These are phyloP conservation scores for Hippocampus kuda DNA, from an alignment of 2,797 vertebrate genomes.

Conservation along the genomic window DNA sequence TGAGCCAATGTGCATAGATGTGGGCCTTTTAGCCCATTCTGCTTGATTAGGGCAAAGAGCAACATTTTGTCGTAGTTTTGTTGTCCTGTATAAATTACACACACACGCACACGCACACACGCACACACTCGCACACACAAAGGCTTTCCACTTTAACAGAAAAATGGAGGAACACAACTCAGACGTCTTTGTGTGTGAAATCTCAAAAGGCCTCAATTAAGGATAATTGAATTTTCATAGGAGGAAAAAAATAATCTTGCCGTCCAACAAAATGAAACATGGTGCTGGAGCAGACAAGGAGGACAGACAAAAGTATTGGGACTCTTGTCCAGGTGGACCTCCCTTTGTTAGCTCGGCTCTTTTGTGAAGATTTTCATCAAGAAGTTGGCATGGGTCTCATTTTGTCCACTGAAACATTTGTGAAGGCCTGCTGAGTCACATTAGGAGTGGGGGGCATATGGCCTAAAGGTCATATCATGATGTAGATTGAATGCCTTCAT, in stretches of 20 bases:
- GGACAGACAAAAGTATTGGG: background rate
- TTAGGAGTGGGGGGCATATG: background rate
- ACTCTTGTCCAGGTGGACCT: background rate
- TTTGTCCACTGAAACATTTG: background rate
- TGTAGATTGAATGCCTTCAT: too few species aligned
- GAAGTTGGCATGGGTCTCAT: background rate
- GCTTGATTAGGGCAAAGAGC: slow-evolving; percentile 55
- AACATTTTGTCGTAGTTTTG: slow-evolving; percentile 33
- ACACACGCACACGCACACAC: slow-evolving; percentile 25
- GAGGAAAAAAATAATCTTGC: slow-evolving; percentile 48
- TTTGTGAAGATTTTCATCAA: too few species aligned
- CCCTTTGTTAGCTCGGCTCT: background rate
- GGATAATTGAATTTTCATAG: slow-evolving; percentile 61
- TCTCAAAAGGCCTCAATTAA: slow-evolving; percentile 53
- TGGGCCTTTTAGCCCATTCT: slow-evolving; percentile 54
- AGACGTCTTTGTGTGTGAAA: slow-evolving; percentile 54
- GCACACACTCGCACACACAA: background rate
- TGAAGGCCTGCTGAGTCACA: background rate
- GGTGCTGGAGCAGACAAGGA: background rate
- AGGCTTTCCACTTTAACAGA: slow-evolving; percentile 33
- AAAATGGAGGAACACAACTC: slow-evolving; percentile 36
- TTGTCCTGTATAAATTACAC: slow-evolving; percentile 52
- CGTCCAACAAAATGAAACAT: slow-evolving; percentile 67
- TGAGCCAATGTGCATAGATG: slow-evolving; percentile 42
- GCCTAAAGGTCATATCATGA: background rate